Base-by-base conservation (phyloP, 2,113 vertebrate species). In the Cheilinus undulatus region DNA sequence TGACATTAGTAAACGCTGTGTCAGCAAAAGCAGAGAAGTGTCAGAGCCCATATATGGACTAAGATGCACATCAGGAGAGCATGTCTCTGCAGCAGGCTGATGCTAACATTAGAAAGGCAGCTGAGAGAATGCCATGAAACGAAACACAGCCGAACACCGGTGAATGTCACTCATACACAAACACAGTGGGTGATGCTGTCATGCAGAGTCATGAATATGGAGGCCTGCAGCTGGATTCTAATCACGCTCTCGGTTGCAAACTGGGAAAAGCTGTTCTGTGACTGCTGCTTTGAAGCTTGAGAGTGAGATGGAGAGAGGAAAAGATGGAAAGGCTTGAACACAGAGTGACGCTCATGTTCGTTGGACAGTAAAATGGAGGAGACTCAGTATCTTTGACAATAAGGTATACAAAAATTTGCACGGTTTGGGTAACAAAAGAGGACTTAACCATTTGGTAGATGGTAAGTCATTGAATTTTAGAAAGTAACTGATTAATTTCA, bases 201-300 rank as follows among this genome's bases (percentile, higher is more conserved):
- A 64, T 48, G 74, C n/a, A 1, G 72, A 32, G 48, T 73, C 64
- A 79, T 83, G 77, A 87, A 86, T 86, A 89, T 82, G 72, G 66
- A 84, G 62, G 42, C 27, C n/a, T 83, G 64, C 68, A 76, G 75
- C 84, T 79, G 76, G 69, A 73, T 76, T 52, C 65, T 66, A 78
- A 89, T 85, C 75, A 63, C 6, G 10, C 43, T 85, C 68, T 52
- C 26, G 57, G 74, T 26, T 22, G 56, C 62, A 73, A 56, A 66
- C 52, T 57, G 42, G 40, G 57, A 45, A 64, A 73, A 67, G 57
- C 26, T 9, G 27, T 45, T 17, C 53, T 56, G 32, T 76, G 66
- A 32, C 13, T 52, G 45, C 62, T 53, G 57, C 27, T 80, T 53
- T 57, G 24, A 22, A 70, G 46, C 20, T 60, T 40, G 34, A 64